Base-by-base conservation (phyloP, 2,888 invertebrate genomes). In the Eupithecia abbreviata region DNA sequence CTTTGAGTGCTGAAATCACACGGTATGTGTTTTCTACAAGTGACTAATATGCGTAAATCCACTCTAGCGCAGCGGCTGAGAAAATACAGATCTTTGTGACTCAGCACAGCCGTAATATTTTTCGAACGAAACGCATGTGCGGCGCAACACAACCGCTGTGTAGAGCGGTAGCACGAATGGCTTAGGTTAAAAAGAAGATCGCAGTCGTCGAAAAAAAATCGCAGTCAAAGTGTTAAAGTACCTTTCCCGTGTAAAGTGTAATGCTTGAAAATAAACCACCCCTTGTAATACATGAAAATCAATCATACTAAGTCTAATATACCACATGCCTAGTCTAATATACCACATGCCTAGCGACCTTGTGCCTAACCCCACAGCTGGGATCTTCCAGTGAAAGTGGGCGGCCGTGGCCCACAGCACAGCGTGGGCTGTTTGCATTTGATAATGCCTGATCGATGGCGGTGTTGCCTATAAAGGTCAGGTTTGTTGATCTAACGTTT, bases 301-400 rank as follows among this genome's bases (percentile, higher is more conserved):
- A 55, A 6, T 55, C 55, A 58, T n/a, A 10, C 55, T 51, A 51
- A 51, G 3, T n/a, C 18, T 10, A 45, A 45, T n/a, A 45, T 45
- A n/a, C 55, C 55, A 58, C 30, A 62, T 49, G 66, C 58, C 49
- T 72, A 71, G 73, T n/a, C 18, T 10, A 45, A 45, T n/a, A 45
- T 45, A n/a, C 55, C 55, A 58, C 30, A 62, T 49, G 66, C 58
- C 49, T 72, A 71, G 73, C 76, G 55, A 74, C 76, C 76, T 78
- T 76, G 78, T 72, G 45, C 43, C 74, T 70, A 78, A 68, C 58
- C 42, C 70, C 77, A 73, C 68, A 77, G 74, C 73, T 75, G 73
- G 62, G 30, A 68, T 76, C 74, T 74, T 78, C 74, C 15, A 74
- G 76, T 76, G 78, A 78, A 78, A 78, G 73, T 78, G 71, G 69